Base-by-base conservation (phyloP, 2,888 invertebrate genomes). In the Melanostoma scalare region DNA sequence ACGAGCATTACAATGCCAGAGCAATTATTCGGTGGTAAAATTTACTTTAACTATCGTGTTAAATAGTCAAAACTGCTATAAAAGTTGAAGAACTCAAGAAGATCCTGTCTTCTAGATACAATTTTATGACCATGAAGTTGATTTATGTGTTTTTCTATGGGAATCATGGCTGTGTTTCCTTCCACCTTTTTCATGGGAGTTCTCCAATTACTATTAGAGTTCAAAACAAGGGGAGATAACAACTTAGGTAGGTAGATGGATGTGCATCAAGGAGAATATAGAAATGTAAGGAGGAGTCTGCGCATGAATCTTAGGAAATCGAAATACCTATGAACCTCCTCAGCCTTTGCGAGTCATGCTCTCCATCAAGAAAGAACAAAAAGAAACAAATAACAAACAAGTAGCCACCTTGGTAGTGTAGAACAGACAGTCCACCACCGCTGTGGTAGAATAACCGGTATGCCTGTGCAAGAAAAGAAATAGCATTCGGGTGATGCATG, bases 11-110 rank as follows among this genome's bases (percentile, higher is more conserved):
- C 79, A 69, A 84, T 75, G 67, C 71, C 53, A 74, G 79, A 75
- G 84, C 79, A 79, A 84, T 84, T 84, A 84, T 79, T 50, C 79
- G 84, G 79, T 84, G 84, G 84, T 84, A 79, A 84, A 79, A 84
- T 69, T 79, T 79, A 79, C 75, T 84, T 84, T 84, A 78, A 84
- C 84, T 79, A 79, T 84, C 79, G 79, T 84, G 84, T 84, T 84
- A 84, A 84, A 79, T 84, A 84, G 84, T 84, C 79, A 75, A 84
- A 84, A 84, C 79, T 63, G 84, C 84, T 75, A 84, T 84, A 67
- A 84, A 74, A 75, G 74, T 48, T 50, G 65, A 71, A 60, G 56
- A 75, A 40, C 56, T 71, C 65, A 56, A 75, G 75, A 75, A 67
- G 84, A 84, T 79, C 56, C 77, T 78, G 78, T 82, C 68, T 55